A percentile compares a stretch with the other conserved stretches of the same genome.
Conservation (phyloP, 2,888 invertebrate species). For the Zelleria hepariella region DNA sequence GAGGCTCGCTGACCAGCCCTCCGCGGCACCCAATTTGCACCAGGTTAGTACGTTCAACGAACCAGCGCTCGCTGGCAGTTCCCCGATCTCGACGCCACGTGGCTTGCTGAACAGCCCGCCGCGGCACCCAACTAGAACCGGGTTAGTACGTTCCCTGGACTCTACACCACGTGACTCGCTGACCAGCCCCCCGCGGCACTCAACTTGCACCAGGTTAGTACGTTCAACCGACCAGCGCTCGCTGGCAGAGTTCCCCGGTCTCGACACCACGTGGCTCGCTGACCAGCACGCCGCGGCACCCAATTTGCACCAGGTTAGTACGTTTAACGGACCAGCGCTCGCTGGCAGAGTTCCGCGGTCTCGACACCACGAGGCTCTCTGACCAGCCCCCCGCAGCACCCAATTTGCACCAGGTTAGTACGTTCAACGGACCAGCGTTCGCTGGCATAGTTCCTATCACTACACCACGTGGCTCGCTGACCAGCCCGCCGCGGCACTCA, state of each 20-base stretch:
- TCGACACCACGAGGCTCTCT: slow-evolving; percentile 15
- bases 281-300: slow-evolving; percentile 26
- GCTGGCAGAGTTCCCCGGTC: slow-evolving; percentile 39
- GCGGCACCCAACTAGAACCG: no score
- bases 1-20: slow-evolving; percentile 29
- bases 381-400: slow-evolving; percentile 31
- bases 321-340: background rate
- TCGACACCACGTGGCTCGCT: slow-evolving; percentile 29
- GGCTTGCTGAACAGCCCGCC: slow-evolving; percentile 28
- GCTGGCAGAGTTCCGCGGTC: background rate
- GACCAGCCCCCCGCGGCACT: slow-evolving; percentile 26
- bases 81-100: slow-evolving; percentile 14
- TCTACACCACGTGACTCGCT: slow-evolving; percentile 29
- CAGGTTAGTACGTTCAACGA: background rate
- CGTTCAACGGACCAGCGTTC: no score
- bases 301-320: background rate
- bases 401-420: no score
- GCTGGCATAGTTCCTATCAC: no score
- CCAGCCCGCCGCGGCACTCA: no score
- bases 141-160: no score
- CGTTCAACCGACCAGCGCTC: slow-evolving; percentile 47
- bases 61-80: background rate
- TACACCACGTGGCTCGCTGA: no score
- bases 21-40: slow-evolving; percentile 12
- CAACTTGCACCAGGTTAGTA: no score